Base-by-base conservation (phyloP, 2,113 vertebrate genomes). In the Dendropsophus ebraccatus region DNA sequence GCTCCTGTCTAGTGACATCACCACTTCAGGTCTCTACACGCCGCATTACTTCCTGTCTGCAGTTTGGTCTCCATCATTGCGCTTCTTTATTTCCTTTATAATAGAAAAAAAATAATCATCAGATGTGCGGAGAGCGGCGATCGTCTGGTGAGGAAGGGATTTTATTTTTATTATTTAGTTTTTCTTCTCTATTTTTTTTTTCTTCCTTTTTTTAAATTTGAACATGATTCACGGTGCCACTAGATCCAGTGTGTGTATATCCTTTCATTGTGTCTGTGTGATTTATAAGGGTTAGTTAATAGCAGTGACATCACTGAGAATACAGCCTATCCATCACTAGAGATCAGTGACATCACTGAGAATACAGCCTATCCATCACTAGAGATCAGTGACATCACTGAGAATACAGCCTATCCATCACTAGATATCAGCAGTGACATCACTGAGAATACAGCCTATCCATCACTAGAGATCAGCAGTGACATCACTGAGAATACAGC, bases 21-120 rank as follows among this genome's bases (percentile, higher is more conserved):
- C 35, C 75, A 10, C 75, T 1, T 11, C 14, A 4, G 6, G 49
- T 10, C 74, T 52, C 13, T 11, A 17, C 72, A 19, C 16, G 16
- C 12, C 56, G 75, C 75, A 78, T 54, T n/a, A 78, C 75, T 78
- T 78, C 75, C 75, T 56, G 75, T 78, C 56, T 78, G 37, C 75
- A 54, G 28, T 78, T 17, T 32, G n/a, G 11, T 45, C 74, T 76
- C 30, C 49, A 28, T 17, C 54, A 12, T 62, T 11, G 58, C 23
- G 62, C 25, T 30, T 35, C 14, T 76, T 50, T 74, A 60, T 25
- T 47, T 10, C 23, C 6, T 69, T 69, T 5, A 67, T 30, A 67
- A 25, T 5, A n/a, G 16, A 47, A 74, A 19, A 41, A 72, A 19
- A 41, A 41, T 19, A 41, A 30, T 10, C 45, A 76, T 74, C 37